Evolutionary conservation across 2,797 vertebrate genomes (phyloP).

Genomic region (Gallirallus australis): DNA sequence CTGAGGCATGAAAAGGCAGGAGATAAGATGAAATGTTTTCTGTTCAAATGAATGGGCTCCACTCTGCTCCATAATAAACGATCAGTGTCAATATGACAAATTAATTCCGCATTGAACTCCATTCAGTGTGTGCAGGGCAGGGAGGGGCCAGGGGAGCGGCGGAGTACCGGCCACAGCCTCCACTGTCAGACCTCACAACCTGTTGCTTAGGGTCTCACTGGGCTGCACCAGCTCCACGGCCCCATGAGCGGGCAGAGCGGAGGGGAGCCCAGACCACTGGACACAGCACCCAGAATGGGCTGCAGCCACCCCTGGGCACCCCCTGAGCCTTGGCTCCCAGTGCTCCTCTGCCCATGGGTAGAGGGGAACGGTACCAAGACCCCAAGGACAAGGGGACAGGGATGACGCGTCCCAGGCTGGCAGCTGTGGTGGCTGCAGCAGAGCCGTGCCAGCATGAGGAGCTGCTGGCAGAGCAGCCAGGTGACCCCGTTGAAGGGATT

Average conservation of each 20-base stretch:
- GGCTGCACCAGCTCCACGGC: neutral
- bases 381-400: neutral
- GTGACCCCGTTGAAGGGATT: slow-evolving; percentile 19
- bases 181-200: too few relatives aligned
- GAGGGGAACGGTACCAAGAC: neutral
- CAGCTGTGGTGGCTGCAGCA: neutral
- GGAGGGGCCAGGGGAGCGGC: neutral
- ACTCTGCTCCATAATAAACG: slow-evolving; percentile 71
- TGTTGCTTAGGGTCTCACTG: neutral
- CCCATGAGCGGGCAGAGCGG: neutral
- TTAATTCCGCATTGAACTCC: slow-evolving; percentile 68
- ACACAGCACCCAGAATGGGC: neutral
- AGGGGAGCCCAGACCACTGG: fast-evolving
- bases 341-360: fast-evolving
- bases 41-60: slow-evolving; percentile 76
- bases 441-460: neutral
- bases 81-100: slow-evolving; percentile 78
- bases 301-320: neutral
- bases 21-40: slow-evolving; percentile 76
- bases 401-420: neutral
- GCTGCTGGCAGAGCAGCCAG: slow-evolving; percentile 42
- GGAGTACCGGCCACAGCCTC: neutral
- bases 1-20: slow-evolving; percentile 68
- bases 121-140: neutral
- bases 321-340: fast-evolving